Evolutionary conservation across 1,140 invertebrate species (phyloP).

Genomic region (Ips nitidus): DNA sequence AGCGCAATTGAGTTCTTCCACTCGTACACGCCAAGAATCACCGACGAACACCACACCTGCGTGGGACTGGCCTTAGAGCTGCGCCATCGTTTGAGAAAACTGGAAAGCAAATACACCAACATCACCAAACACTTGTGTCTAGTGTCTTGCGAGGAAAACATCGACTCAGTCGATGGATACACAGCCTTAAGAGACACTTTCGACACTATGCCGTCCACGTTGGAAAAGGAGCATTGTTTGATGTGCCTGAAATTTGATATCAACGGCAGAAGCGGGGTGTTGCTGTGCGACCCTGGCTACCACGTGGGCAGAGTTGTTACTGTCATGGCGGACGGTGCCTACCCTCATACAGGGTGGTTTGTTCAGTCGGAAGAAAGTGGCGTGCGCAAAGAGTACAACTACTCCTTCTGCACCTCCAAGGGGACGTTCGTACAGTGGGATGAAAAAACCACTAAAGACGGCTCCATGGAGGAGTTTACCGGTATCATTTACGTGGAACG

Average conservation of each 20-base stretch:
- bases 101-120: conserved; percentile 64
- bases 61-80: conserved; percentile 84
- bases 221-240: conserved; percentile 88
- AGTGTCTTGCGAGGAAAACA: conserved; percentile 86
- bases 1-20: conserved; percentile 69
- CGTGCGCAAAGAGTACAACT: conserved; percentile 80
- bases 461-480: conserved; percentile 56
- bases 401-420: conserved; percentile 66
- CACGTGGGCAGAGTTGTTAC: conserved; percentile 83
- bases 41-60: conserved; percentile 78
- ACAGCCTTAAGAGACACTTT: conserved; percentile 59
- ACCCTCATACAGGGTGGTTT: conserved; percentile 89
- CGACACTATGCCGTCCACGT: conserved; percentile 61
- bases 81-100: conserved; percentile 60
- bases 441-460: conserved; percentile 67
- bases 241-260: conserved; percentile 76
- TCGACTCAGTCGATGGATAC: conserved; percentile 68
- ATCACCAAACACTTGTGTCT: conserved; percentile 68
- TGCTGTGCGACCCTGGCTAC: conserved; percentile 87
- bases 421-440: conserved; percentile 80
- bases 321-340: conserved; percentile 80
- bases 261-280: conserved; percentile 68
- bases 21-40: conserved; percentile 70
- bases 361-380: conserved; percentile 72
- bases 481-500: conserved; percentile 76